Percentiles rank a stretch among this genome's conserved stretches.
Conservation (phyloP, 2,888 invertebrate species). For the Coecobrya sp. region DNA sequence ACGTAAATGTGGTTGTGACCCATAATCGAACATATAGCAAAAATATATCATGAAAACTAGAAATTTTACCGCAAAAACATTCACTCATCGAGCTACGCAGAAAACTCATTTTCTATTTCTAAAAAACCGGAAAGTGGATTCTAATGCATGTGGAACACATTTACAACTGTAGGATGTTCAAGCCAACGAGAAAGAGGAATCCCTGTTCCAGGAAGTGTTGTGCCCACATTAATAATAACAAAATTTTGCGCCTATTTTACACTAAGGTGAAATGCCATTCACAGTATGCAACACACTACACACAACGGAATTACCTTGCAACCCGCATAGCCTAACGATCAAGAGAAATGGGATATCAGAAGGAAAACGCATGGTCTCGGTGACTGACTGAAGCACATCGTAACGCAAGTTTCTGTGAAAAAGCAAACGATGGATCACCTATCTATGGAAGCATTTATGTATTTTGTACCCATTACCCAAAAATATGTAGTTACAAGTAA, state of each 20-base stretch:
- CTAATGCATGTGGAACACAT: conserved; percentile 16
- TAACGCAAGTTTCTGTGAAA: conserved; percentile 56
- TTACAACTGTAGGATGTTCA: not conserved
- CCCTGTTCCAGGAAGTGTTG: conserved; percentile 12
- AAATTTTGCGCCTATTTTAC: not conserved
- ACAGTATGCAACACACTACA: conserved; percentile 5
- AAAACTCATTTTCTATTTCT: conserved; percentile 71
- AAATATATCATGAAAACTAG: conserved; percentile 17
- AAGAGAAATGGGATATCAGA: conserved; percentile 41
- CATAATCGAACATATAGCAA: not conserved
- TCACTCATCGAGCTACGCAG: not conserved
- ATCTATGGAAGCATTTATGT: not conserved
- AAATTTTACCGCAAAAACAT: conserved; percentile 40
- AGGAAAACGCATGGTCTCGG: not conserved
- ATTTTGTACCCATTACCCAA: conserved; percentile 20
- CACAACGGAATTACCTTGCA: conserved; percentile 27
- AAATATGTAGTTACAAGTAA: not conserved
- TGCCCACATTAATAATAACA: not conserved
- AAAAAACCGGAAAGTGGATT: conserved; percentile 60
- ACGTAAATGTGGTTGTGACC: not conserved
- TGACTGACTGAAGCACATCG: conserved; percentile 9
- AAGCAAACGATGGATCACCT: conserved; percentile 31
- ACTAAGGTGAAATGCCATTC: not conserved
- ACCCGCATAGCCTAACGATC: not conserved
- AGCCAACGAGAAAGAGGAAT: not conserved